phyloP scores from a whole-genome alignment of 1,140 invertebrate species.

The Streblospio benedicti region DNA sequence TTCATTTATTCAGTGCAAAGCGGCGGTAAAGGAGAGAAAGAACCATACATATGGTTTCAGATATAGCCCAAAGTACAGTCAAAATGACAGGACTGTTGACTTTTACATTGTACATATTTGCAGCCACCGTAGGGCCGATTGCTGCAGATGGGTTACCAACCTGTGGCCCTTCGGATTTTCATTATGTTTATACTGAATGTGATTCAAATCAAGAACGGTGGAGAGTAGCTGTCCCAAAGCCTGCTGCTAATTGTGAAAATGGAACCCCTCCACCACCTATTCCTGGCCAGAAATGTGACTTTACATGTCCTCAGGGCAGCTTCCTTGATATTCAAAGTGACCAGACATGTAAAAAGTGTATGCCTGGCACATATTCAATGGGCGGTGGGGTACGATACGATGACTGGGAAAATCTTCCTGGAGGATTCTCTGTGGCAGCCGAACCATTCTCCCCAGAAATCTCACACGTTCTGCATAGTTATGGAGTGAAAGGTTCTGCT shows the following conservation, averaged over 20 bases:
- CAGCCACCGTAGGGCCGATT: too few species aligned
- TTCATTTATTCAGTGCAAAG: too few species aligned
- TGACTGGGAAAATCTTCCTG: constrained; percentile 49
- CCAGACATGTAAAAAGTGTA: constrained; percentile 49
- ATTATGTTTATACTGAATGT: constrained; percentile 55
- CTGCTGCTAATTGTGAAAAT: constrained; percentile 42
- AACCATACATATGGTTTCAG: too few species aligned
- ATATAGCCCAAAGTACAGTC: too few species aligned
- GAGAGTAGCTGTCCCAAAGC: constrained; percentile 52
- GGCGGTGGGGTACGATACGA: constrained; percentile 52
- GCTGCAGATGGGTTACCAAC: too few species aligned
- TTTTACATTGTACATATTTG: too few species aligned
- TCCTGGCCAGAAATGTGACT: constrained; percentile 50
- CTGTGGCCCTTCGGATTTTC: too few species aligned
- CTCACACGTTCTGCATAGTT: constrained; percentile 6
- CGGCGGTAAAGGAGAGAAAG: too few species aligned
- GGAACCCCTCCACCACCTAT: constrained; percentile 45
- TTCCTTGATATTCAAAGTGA: constrained; percentile 47
- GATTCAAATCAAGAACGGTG: constrained; percentile 50
- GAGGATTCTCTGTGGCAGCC: constrained; percentile 45
- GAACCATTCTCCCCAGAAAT: constrained; percentile 41
- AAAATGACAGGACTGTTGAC: too few species aligned
- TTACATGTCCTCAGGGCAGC: constrained; percentile 50
- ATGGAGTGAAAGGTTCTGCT: background rate
- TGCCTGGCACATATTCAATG: constrained; percentile 51